Evolutionary conservation across 2,888 invertebrate species (phyloP).

Genomic region (Charanyca ferruginea): DNA sequence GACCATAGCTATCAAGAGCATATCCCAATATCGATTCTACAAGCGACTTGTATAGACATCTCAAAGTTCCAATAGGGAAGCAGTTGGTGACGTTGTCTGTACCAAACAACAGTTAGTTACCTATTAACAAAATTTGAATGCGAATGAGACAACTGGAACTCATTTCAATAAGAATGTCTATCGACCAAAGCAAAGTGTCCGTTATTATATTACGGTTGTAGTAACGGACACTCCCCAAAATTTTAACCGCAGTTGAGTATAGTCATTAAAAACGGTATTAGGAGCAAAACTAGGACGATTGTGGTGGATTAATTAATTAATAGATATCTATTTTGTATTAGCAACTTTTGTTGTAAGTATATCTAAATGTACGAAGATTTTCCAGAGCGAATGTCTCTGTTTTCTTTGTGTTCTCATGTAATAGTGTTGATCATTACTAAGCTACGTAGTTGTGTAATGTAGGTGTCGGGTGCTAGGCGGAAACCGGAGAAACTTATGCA

Average conservation of each 20-base stretch:
- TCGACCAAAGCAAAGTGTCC: constrained; percentile 39
- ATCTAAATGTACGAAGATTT: constrained; percentile 12
- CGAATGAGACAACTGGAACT: constrained; percentile 49
- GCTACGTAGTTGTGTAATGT: constrained; percentile 34
- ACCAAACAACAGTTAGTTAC: constrained; percentile 49
- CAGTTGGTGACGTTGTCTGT: no score
- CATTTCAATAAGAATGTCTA: constrained; percentile 60
- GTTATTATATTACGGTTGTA: constrained; percentile 10
- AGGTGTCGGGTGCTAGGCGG: constrained; percentile 43
- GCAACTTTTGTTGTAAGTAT: constrained; percentile 10
- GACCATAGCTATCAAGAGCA: no score
- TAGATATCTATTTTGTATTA: constrained; percentile 17
- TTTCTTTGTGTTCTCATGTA: constrained; percentile 34
- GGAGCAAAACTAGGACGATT: constrained; percentile 15
- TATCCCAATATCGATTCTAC: no score
- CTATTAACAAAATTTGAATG: constrained; percentile 56
- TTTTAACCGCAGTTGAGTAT: constrained; percentile 1
- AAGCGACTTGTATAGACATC: no score
- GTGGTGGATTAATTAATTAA: constrained; percentile 5
- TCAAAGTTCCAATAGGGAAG: no score
- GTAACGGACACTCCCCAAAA: constrained; percentile 51
- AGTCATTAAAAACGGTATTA: constrained; percentile 28
- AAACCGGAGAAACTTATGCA: constrained; percentile 57
- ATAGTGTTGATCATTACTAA: no score
- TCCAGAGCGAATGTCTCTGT: constrained; percentile 13